phyloP scores from a whole-genome alignment of 1,140 invertebrate species.

The Eumeta japonica region DNA sequence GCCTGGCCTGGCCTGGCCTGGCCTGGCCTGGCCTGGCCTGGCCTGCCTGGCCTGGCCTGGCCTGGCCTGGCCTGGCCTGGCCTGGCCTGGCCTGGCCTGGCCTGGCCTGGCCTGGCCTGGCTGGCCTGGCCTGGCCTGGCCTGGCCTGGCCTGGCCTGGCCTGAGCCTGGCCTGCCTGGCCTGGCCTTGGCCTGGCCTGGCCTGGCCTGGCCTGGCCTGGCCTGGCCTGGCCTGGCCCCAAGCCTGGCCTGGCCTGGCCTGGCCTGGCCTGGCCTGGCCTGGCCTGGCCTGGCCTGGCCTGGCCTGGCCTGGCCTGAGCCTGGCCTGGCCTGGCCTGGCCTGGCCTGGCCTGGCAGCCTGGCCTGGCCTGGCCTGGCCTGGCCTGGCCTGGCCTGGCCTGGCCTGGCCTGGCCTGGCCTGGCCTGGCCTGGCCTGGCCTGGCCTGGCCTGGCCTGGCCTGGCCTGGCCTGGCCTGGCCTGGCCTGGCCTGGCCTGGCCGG shows the following conservation, averaged over 20 bases:
- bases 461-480: constrained; percentile 16
- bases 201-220: constrained; percentile 11
- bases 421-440: constrained; percentile 17
- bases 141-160: background rate
- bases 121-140: too few relatives aligned
- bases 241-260: constrained; percentile 1
- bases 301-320: constrained; percentile 1
- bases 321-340: constrained; percentile 1
- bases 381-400: constrained; percentile 12
- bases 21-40: constrained; percentile 28
- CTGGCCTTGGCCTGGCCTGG: too few relatives aligned
- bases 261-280: constrained; percentile 1
- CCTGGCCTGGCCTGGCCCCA: constrained; percentile 1
- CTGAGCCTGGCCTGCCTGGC: background rate
- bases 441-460: constrained; percentile 19
- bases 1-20: too few relatives aligned
- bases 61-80: constrained; percentile 27
- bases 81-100: constrained; percentile 24
- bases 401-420: constrained; percentile 17
- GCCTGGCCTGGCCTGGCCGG: too few relatives aligned
- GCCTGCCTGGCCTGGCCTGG: too few relatives aligned
- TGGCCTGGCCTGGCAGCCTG: too few relatives aligned
- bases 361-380: constrained; percentile 1
- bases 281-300: constrained; percentile 1
- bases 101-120: too few relatives aligned